Conservation (phyloP, 2,888 invertebrate genomes). For the Apotomis betuletana region DNA sequence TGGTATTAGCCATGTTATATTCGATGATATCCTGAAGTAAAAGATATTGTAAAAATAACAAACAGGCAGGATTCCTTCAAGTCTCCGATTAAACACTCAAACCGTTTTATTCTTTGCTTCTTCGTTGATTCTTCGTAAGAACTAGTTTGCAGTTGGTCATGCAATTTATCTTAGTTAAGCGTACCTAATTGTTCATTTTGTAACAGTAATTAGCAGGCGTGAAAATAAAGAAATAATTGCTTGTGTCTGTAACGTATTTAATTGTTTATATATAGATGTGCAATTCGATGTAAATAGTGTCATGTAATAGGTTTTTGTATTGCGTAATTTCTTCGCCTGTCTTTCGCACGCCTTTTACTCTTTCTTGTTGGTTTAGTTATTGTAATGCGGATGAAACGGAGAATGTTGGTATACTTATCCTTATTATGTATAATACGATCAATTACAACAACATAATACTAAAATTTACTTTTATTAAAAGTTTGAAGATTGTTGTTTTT, state of each 20-base stretch:
- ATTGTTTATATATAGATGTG: slow-evolving; percentile 35
- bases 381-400: not conserved
- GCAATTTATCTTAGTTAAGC: slow-evolving; percentile 36
- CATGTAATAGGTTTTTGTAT: slow-evolving; percentile 42
- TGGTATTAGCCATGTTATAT: no score
- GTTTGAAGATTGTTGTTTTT: not conserved
- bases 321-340: slow-evolving; percentile 45
- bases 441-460: not conserved
- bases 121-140: slow-evolving; percentile 50
- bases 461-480: not conserved
- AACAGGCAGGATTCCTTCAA: slow-evolving; percentile 69
- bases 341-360: slow-evolving; percentile 48
- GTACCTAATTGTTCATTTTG: slow-evolving; percentile 23
- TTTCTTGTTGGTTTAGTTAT: slow-evolving; percentile 37
- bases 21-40: slow-evolving; percentile 12
- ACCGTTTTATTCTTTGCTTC: slow-evolving; percentile 65
- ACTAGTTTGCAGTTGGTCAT: slow-evolving; percentile 43
- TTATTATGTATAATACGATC: slow-evolving; percentile 3
- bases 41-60: slow-evolving; percentile 22
- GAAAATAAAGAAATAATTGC: slow-evolving; percentile 27
- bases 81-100: slow-evolving; percentile 78
- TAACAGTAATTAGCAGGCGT: slow-evolving; percentile 30
- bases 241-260: slow-evolving; percentile 41
- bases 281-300: slow-evolving; percentile 36
- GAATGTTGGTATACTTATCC: not conserved